Conservation (phyloP, 2,797 vertebrate species). For the Loriculus beryllinus region DNA sequence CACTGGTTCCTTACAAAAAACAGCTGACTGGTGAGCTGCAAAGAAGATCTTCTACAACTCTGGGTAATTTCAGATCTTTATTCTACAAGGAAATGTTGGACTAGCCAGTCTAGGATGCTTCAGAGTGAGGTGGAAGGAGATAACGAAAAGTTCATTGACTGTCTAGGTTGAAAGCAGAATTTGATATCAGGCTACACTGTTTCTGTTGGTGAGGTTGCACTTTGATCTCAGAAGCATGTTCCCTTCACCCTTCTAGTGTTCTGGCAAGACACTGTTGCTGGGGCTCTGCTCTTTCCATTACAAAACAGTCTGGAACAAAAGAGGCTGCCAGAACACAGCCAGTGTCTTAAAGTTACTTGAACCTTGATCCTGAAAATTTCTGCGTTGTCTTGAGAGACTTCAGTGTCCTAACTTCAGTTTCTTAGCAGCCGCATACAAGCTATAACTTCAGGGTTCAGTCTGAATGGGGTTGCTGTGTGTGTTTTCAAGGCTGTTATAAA, state of each 20-base stretch:
- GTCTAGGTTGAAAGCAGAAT: not conserved
- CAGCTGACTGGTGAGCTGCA: slow-evolving; percentile 80
- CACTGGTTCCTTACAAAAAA: slow-evolving; percentile 82
- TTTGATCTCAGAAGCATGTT: not conserved
- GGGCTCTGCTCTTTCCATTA: not conserved
- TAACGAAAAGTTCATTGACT: not conserved
- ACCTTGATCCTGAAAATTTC: not conserved
- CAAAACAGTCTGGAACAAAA: not conserved
- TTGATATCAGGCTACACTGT: not conserved
- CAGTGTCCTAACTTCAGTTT: not conserved
- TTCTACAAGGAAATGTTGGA: not conserved
- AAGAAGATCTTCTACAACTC: slow-evolving; percentile 81
- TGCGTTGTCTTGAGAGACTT: not conserved
- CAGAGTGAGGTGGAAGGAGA: not conserved
- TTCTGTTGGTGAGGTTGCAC: not conserved
- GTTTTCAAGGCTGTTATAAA: not conserved
- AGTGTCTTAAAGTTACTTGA: not conserved
- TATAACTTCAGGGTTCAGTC: not conserved
- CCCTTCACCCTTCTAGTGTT: not conserved
- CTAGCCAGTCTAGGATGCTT: not conserved
- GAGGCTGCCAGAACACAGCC: not conserved
- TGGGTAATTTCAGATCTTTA: slow-evolving; percentile 77
- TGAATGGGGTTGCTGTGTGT: not conserved
- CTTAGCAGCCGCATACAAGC: not conserved
- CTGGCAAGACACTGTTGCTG: not conserved